phyloP scores from a whole-genome alignment of 2,888 invertebrate species.

The Ichneumoninae sp. region DNA sequence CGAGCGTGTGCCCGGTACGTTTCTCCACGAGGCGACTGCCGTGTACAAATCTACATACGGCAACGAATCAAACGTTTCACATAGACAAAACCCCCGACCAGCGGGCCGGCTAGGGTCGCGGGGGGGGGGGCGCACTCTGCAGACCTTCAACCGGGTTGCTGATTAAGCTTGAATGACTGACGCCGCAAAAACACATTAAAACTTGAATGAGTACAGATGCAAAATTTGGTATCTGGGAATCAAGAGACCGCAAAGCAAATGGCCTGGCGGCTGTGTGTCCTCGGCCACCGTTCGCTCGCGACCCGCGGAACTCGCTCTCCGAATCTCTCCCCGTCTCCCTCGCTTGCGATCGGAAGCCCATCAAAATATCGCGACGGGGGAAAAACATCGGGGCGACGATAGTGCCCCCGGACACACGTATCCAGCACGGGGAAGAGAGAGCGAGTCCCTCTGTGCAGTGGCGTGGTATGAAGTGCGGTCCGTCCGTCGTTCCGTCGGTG shows the following conservation, averaged over 20 bases:
- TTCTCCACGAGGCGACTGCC: background rate
- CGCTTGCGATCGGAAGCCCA: conserved; percentile 74
- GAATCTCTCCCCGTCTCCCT: conserved; percentile 69
- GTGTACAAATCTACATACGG: conserved; percentile 5
- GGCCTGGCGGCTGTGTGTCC: conserved; percentile 80
- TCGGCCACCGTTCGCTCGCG: conserved; percentile 16
- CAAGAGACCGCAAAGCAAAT: conserved; percentile 84
- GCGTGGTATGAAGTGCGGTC: conserved; percentile 47
- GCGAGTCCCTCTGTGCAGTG: background rate
- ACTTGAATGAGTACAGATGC: conserved; percentile 84
- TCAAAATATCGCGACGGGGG: conserved; percentile 78
- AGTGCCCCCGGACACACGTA: conserved; percentile 28
- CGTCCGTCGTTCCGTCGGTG: conserved; percentile 49
- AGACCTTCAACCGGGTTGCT: conserved; percentile 77
- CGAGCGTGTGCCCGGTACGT: background rate
- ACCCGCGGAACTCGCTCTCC: conserved; percentile 36
- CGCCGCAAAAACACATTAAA: conserved; percentile 85
- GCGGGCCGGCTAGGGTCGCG: background rate
- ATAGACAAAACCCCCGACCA: conserved; percentile 14
- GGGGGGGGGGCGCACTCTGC: background rate
- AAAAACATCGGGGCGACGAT: conserved; percentile 74
- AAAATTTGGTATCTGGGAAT: conserved; percentile 83
- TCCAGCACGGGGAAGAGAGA: background rate
- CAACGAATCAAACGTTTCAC: conserved; percentile 9
- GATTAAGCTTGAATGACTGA: conserved; percentile 84